Evolutionary conservation across 2,797 vertebrate species (phyloP).

Genomic region (Tarsius wallacei): DNA sequence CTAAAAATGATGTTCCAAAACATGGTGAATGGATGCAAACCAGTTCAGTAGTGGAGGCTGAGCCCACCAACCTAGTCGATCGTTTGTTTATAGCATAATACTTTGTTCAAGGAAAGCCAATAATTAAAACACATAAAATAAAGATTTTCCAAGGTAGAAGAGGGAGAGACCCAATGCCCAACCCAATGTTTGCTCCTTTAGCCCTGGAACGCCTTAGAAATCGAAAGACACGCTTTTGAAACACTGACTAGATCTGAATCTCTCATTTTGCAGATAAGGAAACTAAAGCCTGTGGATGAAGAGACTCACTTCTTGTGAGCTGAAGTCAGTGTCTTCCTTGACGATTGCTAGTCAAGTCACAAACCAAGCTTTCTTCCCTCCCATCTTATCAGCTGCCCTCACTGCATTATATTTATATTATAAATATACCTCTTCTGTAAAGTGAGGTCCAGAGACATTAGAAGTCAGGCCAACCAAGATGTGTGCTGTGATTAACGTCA

Average conservation of each 20-base stretch:
- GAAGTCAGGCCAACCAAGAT: background rate
- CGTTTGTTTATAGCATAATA: conserved; percentile 1
- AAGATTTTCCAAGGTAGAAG: background rate
- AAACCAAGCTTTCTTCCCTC: background rate
- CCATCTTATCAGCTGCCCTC: background rate
- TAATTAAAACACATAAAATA: background rate
- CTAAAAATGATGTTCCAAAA: background rate
- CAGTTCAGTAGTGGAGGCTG: background rate
- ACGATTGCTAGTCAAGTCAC: background rate
- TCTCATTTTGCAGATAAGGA: background rate
- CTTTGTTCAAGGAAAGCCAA: conserved; percentile 50
- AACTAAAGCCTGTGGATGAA: background rate
- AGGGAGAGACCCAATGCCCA: background rate
- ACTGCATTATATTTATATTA: background rate
- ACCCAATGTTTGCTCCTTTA: too few species aligned
- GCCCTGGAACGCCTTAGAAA: background rate
- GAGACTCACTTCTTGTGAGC: background rate
- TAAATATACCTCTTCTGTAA: background rate
- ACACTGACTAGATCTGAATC: background rate
- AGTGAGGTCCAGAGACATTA: background rate
- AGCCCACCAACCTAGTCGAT: background rate
- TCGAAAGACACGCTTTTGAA: background rate
- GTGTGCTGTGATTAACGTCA: background rate
- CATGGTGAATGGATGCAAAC: background rate
- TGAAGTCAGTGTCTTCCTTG: background rate